Base-by-base conservation (phyloP, 2,888 invertebrate species). In the Hirtodrosophila cameraria region DNA sequence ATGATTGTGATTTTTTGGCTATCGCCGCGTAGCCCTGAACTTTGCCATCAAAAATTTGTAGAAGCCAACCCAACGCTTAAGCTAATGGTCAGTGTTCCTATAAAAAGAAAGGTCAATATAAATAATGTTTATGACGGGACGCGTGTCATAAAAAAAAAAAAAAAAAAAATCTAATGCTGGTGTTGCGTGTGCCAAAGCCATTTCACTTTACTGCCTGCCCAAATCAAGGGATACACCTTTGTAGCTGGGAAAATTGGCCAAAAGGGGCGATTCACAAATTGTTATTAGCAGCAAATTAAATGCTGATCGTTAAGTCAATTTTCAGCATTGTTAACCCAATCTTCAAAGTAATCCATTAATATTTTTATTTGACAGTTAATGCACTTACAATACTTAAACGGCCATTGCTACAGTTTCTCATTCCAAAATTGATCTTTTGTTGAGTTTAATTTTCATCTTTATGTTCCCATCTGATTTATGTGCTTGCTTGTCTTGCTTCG, bases 21-120 rank as follows among this genome's bases (percentile, higher is more conserved):
- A 55, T 61, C 50, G 41, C 41, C 11, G 18, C 25, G 23, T 42
- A 55, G 16, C 86, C 68, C 63, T 75, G 79, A 80, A 78, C 84
- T 77, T 71, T 57, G 45, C 39, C 43, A 45, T 43, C n/a, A 42
- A 39, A 63, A 58, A 30, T 41, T 42, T 48, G 52, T 42, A 33
- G 23, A 7, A 31, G 41, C 30, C 31, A 18, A 11, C 6, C 27
- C 31, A 58, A 28, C 75, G 59, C 31, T 65, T 65, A 33, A 49
- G 58, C 54, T 65, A 82, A 77, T 82, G 72, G 46, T 42, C 36
- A 50, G 58, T 27, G 38, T 28, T n/a, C 59, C 52, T 61, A 70
- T 74, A 42, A 70, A 70, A 48, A 15, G 49, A 59, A 75, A 65
- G 75, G 63, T 75, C 82, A 68, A 82, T 82, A 62, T 55, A 62